Percentiles rank a stretch among this genome's conserved stretches.
Evolutionary conservation across 2,797 vertebrate species (phyloP).

Genomic region (Lithobates pipiens): DNA sequence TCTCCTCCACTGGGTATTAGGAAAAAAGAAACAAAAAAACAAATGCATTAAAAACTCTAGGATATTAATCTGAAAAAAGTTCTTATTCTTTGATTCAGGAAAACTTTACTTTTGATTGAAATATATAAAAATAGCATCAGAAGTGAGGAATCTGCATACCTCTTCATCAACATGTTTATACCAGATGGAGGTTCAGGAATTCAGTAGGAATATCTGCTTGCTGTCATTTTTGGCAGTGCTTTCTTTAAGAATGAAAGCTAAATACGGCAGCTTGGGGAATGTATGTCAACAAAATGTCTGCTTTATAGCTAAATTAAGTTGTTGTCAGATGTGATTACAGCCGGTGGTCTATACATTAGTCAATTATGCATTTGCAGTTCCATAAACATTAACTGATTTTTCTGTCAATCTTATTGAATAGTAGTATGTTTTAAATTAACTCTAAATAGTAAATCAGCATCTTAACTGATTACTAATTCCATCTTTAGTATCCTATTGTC

Average conservation of each 20-base stretch:
- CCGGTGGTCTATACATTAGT: constrained; percentile 40
- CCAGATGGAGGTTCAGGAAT: constrained; percentile 43
- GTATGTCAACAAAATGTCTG: constrained; percentile 41
- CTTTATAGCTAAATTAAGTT: constrained; percentile 45
- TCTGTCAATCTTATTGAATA: constrained; percentile 21
- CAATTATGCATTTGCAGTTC: constrained; percentile 17
- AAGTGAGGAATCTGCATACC: constrained; percentile 1
- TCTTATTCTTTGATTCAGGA: neutral
- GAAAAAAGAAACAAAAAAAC: too few relatives aligned
- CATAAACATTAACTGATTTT: constrained; percentile 41
- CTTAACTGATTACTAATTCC: neutral
- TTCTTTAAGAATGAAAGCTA: constrained; percentile 47
- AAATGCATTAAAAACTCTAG: neutral
- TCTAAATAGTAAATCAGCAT: neutral
- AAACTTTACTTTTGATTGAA: constrained; percentile 17
- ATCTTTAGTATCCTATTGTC: neutral
- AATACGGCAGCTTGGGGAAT: constrained; percentile 27
- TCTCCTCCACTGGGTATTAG: too few relatives aligned
- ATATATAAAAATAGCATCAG: constrained; percentile 1
- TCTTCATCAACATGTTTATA: constrained; percentile 23
- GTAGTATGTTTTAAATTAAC: constrained; percentile 1
- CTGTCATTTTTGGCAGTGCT: constrained; percentile 42
- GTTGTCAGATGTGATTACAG: constrained; percentile 49
- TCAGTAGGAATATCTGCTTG: constrained; percentile 39
- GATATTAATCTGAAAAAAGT: neutral